Conservation (phyloP, 2,888 invertebrate genomes). For the Drosophila tripunctata region DNA sequence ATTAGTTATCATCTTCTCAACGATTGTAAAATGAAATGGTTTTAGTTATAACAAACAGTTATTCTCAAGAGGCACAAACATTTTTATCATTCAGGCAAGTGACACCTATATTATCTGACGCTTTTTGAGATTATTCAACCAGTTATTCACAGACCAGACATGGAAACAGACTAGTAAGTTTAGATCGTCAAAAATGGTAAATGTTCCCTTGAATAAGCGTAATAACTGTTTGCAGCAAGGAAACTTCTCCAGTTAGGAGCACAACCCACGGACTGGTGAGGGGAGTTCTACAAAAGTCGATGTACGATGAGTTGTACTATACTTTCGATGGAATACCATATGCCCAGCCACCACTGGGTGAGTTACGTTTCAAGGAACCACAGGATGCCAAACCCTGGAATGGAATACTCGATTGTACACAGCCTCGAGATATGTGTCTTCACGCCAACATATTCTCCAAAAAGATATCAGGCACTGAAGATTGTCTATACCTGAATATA, state of each 20-base stretch:
- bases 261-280: slow-evolving; percentile 59
- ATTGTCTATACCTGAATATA: slow-evolving; percentile 85
- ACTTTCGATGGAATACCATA: slow-evolving; percentile 80
- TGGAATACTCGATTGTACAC: slow-evolving; percentile 82
- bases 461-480: slow-evolving; percentile 83
- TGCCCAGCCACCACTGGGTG: slow-evolving; percentile 77
- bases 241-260: slow-evolving; percentile 56
- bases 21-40: too few relatives aligned
- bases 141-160: slow-evolving; percentile 12
- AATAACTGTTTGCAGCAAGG: slow-evolving; percentile 21
- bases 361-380: slow-evolving; percentile 82
- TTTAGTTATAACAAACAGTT: too few relatives aligned
- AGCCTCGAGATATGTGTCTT: slow-evolving; percentile 78
- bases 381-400: slow-evolving; percentile 82
- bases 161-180: slow-evolving; percentile 49
- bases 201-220: background rate
- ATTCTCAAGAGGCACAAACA: too few relatives aligned
- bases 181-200: background rate
- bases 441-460: slow-evolving; percentile 64
- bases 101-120: too few relatives aligned
- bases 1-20: too few relatives aligned
- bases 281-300: slow-evolving; percentile 51
- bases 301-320: slow-evolving; percentile 68
- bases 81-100: too few relatives aligned
- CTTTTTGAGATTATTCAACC: background rate